Evolutionary conservation across 2,888 invertebrate genomes (phyloP).

Genomic region (Mythimna pallens): DNA sequence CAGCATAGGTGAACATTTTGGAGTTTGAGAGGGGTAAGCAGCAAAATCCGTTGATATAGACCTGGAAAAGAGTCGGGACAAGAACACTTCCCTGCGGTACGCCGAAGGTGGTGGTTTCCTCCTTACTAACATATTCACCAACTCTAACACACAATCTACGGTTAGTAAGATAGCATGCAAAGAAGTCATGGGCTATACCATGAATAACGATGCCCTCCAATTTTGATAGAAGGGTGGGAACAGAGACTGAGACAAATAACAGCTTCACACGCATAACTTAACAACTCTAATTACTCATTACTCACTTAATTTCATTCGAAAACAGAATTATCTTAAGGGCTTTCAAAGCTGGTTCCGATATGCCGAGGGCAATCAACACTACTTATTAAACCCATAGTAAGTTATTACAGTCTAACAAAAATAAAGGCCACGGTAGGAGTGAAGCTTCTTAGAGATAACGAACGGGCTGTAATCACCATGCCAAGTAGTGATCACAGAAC

Average conservation of each 20-base stretch:
- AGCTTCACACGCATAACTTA: conserved; percentile 24
- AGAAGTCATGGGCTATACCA: too few relatives aligned
- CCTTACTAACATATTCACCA: too few relatives aligned
- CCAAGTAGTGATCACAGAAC: conserved; percentile 38
- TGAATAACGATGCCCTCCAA: too few relatives aligned
- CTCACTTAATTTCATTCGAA: conserved; percentile 19
- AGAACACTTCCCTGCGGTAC: too few relatives aligned
- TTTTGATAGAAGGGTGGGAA: too few relatives aligned
- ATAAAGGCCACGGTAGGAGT: conserved; percentile 19
- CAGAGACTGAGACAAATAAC: not conserved
- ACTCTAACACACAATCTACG: too few relatives aligned
- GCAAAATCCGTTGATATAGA: too few relatives aligned
- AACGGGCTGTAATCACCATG: conserved; percentile 40
- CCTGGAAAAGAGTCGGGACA: too few relatives aligned
- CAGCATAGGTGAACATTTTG: too few relatives aligned
- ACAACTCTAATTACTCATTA: conserved; percentile 16
- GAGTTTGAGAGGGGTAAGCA: too few relatives aligned
- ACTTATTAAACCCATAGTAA: conserved; percentile 9
- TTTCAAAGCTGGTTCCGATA: conserved; percentile 9
- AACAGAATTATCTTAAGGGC: not conserved
- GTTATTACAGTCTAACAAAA: conserved; percentile 43
- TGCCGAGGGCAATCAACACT: conserved; percentile 16
- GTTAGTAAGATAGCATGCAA: too few relatives aligned
- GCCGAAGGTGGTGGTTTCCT: too few relatives aligned
- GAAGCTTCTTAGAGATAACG: conserved; percentile 49